Evolutionary conservation across 2,113 vertebrate genomes (phyloP), one percentile per base, ranked within the genome.

Genomic region (Neoarius graeffei): DNA sequence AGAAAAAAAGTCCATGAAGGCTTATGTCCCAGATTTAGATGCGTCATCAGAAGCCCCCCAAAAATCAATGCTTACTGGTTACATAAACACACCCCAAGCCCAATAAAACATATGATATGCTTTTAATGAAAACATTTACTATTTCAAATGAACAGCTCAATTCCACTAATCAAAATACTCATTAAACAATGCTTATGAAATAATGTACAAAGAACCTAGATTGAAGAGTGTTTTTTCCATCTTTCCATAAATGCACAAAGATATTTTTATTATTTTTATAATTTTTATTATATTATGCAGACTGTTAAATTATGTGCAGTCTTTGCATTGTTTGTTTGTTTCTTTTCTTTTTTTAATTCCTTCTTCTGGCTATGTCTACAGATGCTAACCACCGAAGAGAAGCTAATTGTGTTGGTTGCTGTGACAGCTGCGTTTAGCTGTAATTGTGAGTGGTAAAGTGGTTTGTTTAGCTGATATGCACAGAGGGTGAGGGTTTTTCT

Each of bases 361-460:
- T 59, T 48, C 84, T 71, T 64, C 84, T 35, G 83, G 60, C 54
- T 69, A 83, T 73, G 80, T 85, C 83, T 67, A 82, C 59, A 74
- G 56, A 69, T 23, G 23, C 77, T 86, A 84, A 85, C 76, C 54
- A 73, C 2, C 54, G 60, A 87, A 85, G 50, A 81, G 56, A 84
- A 82, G 88, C 62, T 88, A 81, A 91, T 89, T 88, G 84, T 88
- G 52, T 56, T 76, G 86, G 73, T 87, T 64, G 64, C 73, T 64
- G 91, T 88, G 91, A 90, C 89, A 89, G 74, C 90, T 90, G 88
- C 89, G 90, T 84, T 83, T 77, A 85, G 85, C 88, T 3, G 8
- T 95, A 95, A 95, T 94, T 94, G 92, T 86, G 86, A 90, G 92
- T 86, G 91, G 90, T 93, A 88, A 87, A 92, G 89, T 91, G 85